Evolutionary conservation across 2,888 invertebrate species (phyloP).

Genomic region (Coenonympha arcania): DNA sequence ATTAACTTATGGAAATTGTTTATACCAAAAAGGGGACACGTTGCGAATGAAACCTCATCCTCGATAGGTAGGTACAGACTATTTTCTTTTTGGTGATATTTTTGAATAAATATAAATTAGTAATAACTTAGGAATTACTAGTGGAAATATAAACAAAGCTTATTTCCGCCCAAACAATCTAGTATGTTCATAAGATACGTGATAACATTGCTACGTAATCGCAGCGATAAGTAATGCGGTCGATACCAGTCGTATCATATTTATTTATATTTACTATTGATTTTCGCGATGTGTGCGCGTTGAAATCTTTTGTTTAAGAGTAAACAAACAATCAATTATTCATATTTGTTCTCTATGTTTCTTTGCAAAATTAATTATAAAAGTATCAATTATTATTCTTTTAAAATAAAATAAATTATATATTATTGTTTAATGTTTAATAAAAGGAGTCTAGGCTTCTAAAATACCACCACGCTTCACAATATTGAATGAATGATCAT

Average conservation of each 20-base stretch:
- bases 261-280: slow-evolving; percentile 54
- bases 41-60: neutral
- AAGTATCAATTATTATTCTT: too few relatives aligned
- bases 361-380: too few relatives aligned
- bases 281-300: slow-evolving; percentile 54
- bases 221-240: slow-evolving; percentile 51
- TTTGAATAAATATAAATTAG: neutral
- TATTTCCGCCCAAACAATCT: slow-evolving; percentile 41
- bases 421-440: too few relatives aligned
- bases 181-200: too few relatives aligned
- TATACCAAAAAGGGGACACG: neutral
- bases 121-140: too few relatives aligned
- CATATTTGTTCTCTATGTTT: too few relatives aligned
- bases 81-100: neutral
- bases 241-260: slow-evolving; percentile 53
- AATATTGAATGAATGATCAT: too few relatives aligned
- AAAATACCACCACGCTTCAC: too few relatives aligned
- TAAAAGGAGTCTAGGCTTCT: too few relatives aligned
- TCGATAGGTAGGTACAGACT: neutral
- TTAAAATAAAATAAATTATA: too few relatives aligned
- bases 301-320: slow-evolving; percentile 61
- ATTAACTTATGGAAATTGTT: neutral
- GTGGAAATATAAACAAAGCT: slow-evolving; percentile 22
- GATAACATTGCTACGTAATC: slow-evolving; percentile 40
- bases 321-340: slow-evolving; percentile 13